These are phyloP conservation scores for Ptyas mucosa DNA, from an alignment of 2,113 vertebrate species.

Conservation along the genomic window DNA sequence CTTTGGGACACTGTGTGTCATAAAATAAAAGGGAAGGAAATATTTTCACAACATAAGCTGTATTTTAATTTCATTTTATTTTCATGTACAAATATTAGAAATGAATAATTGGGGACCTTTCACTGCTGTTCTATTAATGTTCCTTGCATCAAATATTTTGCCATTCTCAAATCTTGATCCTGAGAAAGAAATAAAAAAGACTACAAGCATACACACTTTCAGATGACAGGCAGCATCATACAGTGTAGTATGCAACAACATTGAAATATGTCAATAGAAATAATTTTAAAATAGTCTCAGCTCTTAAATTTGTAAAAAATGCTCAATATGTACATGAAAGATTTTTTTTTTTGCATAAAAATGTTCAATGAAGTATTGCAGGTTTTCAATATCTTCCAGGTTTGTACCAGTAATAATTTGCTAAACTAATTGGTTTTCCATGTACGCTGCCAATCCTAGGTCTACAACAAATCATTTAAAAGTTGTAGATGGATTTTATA, in stretches of 20 bases:
- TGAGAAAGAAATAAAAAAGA: not conserved
- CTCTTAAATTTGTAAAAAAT: not conserved
- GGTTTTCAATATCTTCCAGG: not conserved
- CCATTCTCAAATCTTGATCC: not conserved
- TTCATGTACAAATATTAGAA: conserved; percentile 8
- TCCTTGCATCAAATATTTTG: not conserved
- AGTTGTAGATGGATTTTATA: not conserved
- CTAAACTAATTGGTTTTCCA: not conserved
- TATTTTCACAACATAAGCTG: conserved; percentile 26
- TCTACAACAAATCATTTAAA: not conserved
- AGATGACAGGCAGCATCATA: not conserved
- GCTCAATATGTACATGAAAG: not conserved
- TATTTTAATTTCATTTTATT: conserved; percentile 25
- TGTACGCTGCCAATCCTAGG: not conserved
- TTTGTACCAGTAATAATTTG: not conserved
- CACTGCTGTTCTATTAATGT: conserved; percentile 1
- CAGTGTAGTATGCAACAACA: not conserved
- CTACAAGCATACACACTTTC: not conserved
- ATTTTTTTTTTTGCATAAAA: not conserved
- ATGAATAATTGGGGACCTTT: not conserved
- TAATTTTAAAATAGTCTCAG: not conserved
- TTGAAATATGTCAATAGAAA: not conserved
- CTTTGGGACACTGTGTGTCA: not conserved
- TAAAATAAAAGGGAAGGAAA: not conserved
- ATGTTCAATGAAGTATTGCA: not conserved